Evolutionary conservation across 2,113 vertebrate species (phyloP).

Genomic region (Scolopax mira): DNA sequence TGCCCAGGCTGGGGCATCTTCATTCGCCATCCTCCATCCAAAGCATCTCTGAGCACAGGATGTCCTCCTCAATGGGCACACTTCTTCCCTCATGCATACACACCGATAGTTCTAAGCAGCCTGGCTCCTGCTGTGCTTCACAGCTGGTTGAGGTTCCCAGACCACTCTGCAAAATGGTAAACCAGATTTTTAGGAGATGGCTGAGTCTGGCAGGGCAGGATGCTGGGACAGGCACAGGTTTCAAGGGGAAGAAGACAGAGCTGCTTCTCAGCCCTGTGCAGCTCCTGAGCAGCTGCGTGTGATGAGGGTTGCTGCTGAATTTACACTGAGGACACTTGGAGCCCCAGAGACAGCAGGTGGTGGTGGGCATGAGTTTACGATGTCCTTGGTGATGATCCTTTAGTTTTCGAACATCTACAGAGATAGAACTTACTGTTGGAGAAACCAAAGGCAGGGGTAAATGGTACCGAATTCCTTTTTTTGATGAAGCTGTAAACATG

Average conservation of each 20-base stretch:
- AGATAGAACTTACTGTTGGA: background rate
- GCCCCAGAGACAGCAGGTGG: background rate
- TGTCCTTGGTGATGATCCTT: rapidly evolving
- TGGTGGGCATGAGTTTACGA: rapidly evolving
- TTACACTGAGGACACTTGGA: background rate
- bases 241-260: background rate
- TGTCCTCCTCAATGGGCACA: background rate
- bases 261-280: background rate
- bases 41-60: background rate
- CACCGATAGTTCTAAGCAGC: background rate
- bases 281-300: rapidly evolving
- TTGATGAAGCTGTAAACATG: background rate
- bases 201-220: background rate
- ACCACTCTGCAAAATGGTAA: background rate
- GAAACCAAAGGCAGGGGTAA: background rate
- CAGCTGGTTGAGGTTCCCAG: background rate
- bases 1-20: background rate
- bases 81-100: background rate
- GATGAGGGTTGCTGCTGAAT: background rate
- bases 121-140: background rate
- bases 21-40: rapidly evolving
- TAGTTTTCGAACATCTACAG: background rate
- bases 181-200: background rate
- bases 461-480: background rate
- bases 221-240: background rate